Evolutionary conservation across 2,888 invertebrate genomes (phyloP), one percentile per base, ranked within the genome.

Genomic region (Agonopterix alstromeriana): DNA sequence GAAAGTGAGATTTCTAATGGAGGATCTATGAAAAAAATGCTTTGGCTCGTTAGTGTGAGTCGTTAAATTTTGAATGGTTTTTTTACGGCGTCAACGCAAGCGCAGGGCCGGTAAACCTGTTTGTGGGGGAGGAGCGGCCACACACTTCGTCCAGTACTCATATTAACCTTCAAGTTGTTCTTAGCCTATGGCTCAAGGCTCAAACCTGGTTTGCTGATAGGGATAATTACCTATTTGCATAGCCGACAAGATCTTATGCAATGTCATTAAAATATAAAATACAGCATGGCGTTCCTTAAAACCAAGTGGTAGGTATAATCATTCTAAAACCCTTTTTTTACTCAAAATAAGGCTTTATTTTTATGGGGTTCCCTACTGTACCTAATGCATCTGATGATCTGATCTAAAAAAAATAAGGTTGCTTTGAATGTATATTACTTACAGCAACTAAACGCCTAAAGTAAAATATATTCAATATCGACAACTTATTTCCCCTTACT

Each of bases 61-160:
- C 75, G 75, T 82, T 74, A 79, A 83, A 64, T 27, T 77, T 77
- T 78, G 73, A 81, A 77, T 78, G 70, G 57, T 68, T 78, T 81
- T 81, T 81, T 80, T 74, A 64, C 67, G 60, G 65, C 54, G 48
- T 49, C 57, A 52, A 48, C 49, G 57, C 55, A 55, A 54, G 62
- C 68, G 65, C 67, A 40, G 41, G 10, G 27, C 51, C 58, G 60
- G 56, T 56, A 65, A 82, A 82, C 85, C 80, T 69, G 85, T 82
- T 81, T 65, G 60, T 62, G 63, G 55, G 57, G 61, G 61, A 60
- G 61, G 63, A 56, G 53, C 56, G 70, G 69, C 77, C 77, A 77
- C 77, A 76, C 74, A 75, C 72, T 67, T 67, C 56, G 68, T 48
- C 61, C 59, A 55, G 53, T 62, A 60, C 58, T 56, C 42, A 12